Evolutionary conservation across 2,888 invertebrate genomes (phyloP).

Genomic region (Drosophila prolongata): DNA sequence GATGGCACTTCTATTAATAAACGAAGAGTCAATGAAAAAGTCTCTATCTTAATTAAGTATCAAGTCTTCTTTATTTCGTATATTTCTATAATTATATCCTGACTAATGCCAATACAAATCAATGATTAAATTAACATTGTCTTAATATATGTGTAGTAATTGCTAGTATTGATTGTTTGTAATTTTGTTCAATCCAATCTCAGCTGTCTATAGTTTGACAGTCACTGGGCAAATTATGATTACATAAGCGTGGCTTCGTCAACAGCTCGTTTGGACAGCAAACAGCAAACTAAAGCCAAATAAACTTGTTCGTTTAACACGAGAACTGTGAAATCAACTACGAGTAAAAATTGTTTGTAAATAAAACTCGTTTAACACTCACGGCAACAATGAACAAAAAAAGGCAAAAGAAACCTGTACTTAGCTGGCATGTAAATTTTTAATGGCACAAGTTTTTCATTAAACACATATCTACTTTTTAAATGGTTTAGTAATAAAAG

Average conservation of each 20-base stretch:
- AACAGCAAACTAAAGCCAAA: constrained; percentile 43
- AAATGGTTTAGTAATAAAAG: constrained; percentile 43
- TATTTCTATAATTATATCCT: constrained; percentile 11
- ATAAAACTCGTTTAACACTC: constrained; percentile 69
- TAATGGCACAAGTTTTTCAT: constrained; percentile 76
- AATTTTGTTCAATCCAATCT: neutral
- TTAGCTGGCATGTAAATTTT: constrained; percentile 65
- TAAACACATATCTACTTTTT: constrained; percentile 25
- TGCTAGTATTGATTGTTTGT: neutral
- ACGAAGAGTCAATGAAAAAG: neutral
- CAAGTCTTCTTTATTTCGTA: neutral
- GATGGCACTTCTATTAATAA: constrained; percentile 33
- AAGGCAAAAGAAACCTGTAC: constrained; percentile 35
- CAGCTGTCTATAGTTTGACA: constrained; percentile 38
- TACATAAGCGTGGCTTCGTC: constrained; percentile 57
- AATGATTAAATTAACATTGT: neutral
- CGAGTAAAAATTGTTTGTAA: constrained; percentile 66
- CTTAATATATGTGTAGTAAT: neutral
- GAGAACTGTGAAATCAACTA: constrained; percentile 68
- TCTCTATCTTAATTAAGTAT: constrained; percentile 13
- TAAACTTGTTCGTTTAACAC: constrained; percentile 73
- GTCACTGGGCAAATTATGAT: constrained; percentile 46
- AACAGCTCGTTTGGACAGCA: constrained; percentile 24
- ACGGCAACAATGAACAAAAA: constrained; percentile 28
- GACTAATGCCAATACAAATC: constrained; percentile 9